Percentiles rank a stretch among this genome's conserved stretches.
These are phyloP conservation scores for Morone saxatilis DNA, from an alignment of 2,113 vertebrate species.

Conservation along the genomic window DNA sequence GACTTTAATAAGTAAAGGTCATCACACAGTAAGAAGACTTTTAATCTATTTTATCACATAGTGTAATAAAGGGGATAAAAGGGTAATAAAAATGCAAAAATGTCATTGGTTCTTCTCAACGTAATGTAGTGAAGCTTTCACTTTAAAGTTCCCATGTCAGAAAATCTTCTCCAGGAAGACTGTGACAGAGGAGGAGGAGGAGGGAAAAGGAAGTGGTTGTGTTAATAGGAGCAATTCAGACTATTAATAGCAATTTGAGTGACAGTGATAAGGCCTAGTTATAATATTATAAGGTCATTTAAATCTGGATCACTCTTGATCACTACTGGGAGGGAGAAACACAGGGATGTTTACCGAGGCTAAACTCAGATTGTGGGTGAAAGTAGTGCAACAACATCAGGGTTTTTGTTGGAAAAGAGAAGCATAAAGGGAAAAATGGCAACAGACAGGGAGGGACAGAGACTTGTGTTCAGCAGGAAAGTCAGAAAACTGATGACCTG, in stretches of 20 bases:
- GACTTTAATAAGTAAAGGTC: no score
- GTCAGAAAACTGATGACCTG: slow-evolving; percentile 18
- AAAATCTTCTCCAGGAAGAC: not conserved
- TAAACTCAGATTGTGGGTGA: not conserved
- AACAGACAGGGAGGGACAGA: not conserved
- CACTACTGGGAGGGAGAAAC: not conserved
- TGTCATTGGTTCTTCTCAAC: not conserved
- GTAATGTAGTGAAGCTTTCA: not conserved
- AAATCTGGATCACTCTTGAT: slow-evolving; percentile 27
- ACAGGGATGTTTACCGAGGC: not conserved
- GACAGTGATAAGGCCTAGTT: slow-evolving; percentile 11
- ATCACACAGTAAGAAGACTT: not conserved
- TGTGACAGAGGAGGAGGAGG: not conserved
- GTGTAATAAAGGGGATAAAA: not conserved
- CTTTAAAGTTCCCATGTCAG: slow-evolving; percentile 4
- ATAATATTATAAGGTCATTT: slow-evolving; percentile 10
- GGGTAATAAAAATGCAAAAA: not conserved
- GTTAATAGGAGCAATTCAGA: not conserved
- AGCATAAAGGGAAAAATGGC: not conserved
- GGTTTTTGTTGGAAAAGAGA: not conserved
- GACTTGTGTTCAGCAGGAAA: not conserved
- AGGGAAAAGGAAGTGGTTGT: not conserved
- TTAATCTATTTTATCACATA: not conserved
- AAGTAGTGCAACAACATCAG: no score
- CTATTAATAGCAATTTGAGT: slow-evolving; percentile 24